Conservation (phyloP, 2,888 invertebrate species). For the Cryptocephalus moraei region DNA sequence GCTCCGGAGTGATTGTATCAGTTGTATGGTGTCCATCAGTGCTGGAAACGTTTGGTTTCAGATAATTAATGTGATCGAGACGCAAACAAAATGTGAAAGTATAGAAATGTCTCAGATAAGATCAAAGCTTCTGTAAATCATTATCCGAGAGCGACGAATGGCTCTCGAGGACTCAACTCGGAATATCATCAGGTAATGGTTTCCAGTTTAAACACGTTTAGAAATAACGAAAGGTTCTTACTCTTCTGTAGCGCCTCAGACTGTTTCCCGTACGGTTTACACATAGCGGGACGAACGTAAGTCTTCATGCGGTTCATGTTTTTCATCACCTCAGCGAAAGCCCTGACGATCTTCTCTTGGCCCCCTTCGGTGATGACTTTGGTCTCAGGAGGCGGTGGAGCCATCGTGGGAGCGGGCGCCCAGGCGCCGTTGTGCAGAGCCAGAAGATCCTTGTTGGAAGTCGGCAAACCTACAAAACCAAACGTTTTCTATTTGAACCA, state of each 20-base stretch:
- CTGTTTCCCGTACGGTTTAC: conserved; percentile 84
- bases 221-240: conserved; percentile 40
- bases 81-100: no score
- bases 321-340: conserved; percentile 78
- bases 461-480: conserved; percentile 26
- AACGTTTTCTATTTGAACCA: no score
- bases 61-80: no score
- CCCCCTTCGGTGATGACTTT: conserved; percentile 44
- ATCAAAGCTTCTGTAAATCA: conserved; percentile 30
- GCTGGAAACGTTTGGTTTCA: conserved; percentile 42
- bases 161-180: conserved; percentile 30
- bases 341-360: conserved; percentile 77
- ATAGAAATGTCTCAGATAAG: conserved; percentile 24
- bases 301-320: conserved; percentile 84
- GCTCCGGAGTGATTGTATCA: conserved; percentile 75
- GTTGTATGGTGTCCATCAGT: conserved; percentile 74
- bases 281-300: conserved; percentile 81
- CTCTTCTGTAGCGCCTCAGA: conserved; percentile 83
- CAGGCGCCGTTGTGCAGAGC: conserved; percentile 61
- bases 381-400: conserved; percentile 24
- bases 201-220: no score
- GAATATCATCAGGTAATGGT: conserved; percentile 27
- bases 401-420: conserved; percentile 30
- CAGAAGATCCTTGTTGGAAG: conserved; percentile 51
- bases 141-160: conserved; percentile 24